Base-by-base conservation (phyloP, 2,113 vertebrate species). In the Perca flavescens region DNA sequence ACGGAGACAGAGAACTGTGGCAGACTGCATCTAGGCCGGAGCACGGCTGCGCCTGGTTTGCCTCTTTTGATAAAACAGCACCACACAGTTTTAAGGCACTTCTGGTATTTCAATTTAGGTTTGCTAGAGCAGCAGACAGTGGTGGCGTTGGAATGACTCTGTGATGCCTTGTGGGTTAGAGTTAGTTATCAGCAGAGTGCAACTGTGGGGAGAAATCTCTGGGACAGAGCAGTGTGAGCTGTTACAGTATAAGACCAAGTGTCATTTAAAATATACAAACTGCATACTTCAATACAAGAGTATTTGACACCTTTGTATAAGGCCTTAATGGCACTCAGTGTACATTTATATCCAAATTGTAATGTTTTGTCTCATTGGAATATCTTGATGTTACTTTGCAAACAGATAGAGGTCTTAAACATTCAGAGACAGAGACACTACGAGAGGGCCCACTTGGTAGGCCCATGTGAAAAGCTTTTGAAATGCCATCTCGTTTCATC, bases 401-500 rank as follows among this genome's bases (percentile, higher is more conserved):
- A 16, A 34, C 56, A 64, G 76, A 67, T 5, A 63, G 65, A 78
- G 43, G 67, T 74, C 19, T 79, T 66, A 34, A 49, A 49, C n/a
- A 57, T 66, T 75, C 19, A 74, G 50, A 74, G 34, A 74, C 22
- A 61, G 31, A 72, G 21, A 64, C 22, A 56, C n/a, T 43, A 22
- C 60, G 14, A 67, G 61, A 77, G 34, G 28, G 50, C 13, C 79
- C 49, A 57, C 84, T 83, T 79, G 69, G 82, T 89, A 86, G 75
- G 47, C 54, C 68, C 70, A 77, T 69, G 77, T 80, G 85, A 90
- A 86, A 83, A 53, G 75, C 82, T 86, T 88, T 90, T 86, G 86
- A 92, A 91, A 86, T 85, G 79, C 77, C 88, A 85, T 86, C 83
- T 87, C 86, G 84, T 92, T 84, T 92, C 80, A 90, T 85, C 79